Conservation (phyloP, 2,888 invertebrate genomes). For the Hydrotaea cyrtoneurina region DNA sequence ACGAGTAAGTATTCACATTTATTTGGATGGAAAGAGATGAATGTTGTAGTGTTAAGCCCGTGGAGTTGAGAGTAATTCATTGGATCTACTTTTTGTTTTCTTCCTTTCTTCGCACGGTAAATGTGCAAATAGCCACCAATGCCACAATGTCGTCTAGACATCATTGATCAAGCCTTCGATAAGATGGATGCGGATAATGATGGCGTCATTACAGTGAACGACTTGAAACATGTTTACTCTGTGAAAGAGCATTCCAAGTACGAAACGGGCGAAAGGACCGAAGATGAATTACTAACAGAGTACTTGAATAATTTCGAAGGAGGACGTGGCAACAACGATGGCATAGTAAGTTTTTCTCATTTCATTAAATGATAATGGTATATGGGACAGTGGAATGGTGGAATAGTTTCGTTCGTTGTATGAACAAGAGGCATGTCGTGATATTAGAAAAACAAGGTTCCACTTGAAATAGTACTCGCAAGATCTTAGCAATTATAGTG, state of each 20-base stretch:
- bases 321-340: constrained; percentile 84
- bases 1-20: constrained; percentile 84
- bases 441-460: no score
- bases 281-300: constrained; percentile 88
- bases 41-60: neutral
- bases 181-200: constrained; percentile 95
- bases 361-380: neutral
- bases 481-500: no score
- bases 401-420: neutral
- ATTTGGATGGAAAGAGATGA: neutral
- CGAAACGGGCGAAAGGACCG: constrained; percentile 92
- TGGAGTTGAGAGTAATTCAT: neutral
- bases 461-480: no score
- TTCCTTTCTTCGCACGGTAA: constrained; percentile 21
- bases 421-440: no score
- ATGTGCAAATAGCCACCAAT: constrained; percentile 87
- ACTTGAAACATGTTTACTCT: constrained; percentile 89
- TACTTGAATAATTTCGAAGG: constrained; percentile 93
- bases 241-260: constrained; percentile 91
- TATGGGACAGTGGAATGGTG: neutral
- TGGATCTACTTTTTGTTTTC: neutral
- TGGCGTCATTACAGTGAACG: constrained; percentile 89
- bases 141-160: constrained; percentile 86
- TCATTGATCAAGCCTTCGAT: constrained; percentile 90
- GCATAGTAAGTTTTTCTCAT: constrained; percentile 83